Conservation (phyloP, 2,888 invertebrate species). For the Rhingia rostrata region DNA sequence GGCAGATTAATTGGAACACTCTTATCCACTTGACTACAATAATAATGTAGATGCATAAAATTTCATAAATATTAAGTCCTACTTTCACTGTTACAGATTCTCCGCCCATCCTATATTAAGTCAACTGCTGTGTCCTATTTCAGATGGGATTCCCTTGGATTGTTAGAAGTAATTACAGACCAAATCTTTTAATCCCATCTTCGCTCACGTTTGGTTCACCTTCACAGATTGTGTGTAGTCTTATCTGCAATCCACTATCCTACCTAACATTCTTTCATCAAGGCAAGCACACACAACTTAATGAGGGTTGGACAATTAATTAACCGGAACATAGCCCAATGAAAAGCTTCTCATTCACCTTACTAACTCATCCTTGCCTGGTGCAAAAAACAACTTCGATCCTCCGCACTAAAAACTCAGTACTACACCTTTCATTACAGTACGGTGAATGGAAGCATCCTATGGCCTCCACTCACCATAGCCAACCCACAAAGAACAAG, state of each 20-base stretch:
- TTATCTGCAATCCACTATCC: not conserved
- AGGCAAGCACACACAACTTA: slow-evolving; percentile 50
- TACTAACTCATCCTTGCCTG: not conserved
- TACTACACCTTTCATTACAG: not conserved
- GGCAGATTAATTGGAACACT: no score
- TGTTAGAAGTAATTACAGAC: not conserved
- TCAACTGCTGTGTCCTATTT: no score
- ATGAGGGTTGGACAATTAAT: slow-evolving; percentile 66
- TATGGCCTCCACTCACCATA: not conserved
- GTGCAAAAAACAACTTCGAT: slow-evolving; percentile 27
- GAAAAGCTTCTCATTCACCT: slow-evolving; percentile 22
- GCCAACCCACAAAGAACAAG: slow-evolving; percentile 24
- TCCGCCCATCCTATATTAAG: no score
- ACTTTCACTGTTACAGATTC: no score
- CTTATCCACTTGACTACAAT: no score
- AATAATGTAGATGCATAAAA: no score
- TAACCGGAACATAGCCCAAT: slow-evolving; percentile 55
- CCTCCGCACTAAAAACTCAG: no score
- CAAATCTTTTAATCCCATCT: slow-evolving; percentile 27
- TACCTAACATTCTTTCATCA: slow-evolving; percentile 40
- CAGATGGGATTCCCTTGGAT: no score
- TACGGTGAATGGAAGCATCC: slow-evolving; percentile 28
- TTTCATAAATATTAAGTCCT: no score
- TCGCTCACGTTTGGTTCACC: not conserved
- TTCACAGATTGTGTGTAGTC: not conserved